Evolutionary conservation across 2,113 vertebrate genomes (phyloP), one percentile per base, ranked within the genome.

Genomic region (Callipepla squamata): DNA sequence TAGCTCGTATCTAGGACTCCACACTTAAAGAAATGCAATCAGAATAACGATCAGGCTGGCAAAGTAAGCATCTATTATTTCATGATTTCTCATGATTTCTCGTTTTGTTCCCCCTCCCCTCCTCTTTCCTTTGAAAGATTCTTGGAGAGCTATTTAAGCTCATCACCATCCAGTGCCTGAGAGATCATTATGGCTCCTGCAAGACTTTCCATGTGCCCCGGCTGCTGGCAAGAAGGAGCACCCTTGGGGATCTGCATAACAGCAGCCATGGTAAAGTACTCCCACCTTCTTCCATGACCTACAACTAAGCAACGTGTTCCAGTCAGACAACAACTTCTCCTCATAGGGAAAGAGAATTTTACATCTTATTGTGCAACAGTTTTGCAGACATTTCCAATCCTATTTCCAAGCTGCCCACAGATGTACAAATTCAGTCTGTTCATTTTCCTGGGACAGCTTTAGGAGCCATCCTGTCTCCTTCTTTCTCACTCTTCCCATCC

Each of bases 181-280:
- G 26, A 84, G 23, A 87, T 70, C 30, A 47, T 4, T 63, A 34
- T 75, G 22, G 1, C 47, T 75, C 77, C 79, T 86, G 17, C 47
- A 73, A 75, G 38, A 79, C 22, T 11, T 75, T 69, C 7, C 6
- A 22, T 7, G 28, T 51, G 14, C 62, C 76, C 62, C 63, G 75
- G 62, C 42, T 85, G 0, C 22, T 38, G 69, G 73, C 36, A 80
- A 58, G 18, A 80, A 58, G 18, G 62, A 84, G 36, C 23, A 81
- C 38, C 11, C 61, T 65, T n/a, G 23, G 0, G 1, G 48, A n/a
- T 1, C 44, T 36, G 25, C 34, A 1, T 47, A 45, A 5, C 5
- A 32, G 38, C 13, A 55, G 7, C 85, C 58, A 42, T 63, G 70
- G n/a, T 1, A 4, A 62, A 26, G 36, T 4, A 9, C 45, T 72